Conservation (phyloP, 2,888 invertebrate genomes). For the Allygus modestus region DNA sequence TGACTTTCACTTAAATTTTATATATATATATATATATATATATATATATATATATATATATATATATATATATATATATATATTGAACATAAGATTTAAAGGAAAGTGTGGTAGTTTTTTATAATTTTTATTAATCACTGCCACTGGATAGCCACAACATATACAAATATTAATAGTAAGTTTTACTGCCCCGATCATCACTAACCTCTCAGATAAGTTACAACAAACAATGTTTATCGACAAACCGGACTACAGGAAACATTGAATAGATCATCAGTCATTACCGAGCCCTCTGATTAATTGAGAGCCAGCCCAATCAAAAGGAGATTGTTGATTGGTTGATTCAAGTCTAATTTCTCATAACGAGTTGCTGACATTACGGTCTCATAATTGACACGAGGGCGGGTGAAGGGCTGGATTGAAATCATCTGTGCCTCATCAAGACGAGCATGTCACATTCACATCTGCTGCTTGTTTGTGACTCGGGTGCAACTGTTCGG, state of each 20-base stretch:
- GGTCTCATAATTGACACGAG: neutral
- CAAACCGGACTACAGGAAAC: neutral
- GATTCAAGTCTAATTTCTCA: neutral
- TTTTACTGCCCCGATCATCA: too few relatives aligned
- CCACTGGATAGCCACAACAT: too few relatives aligned
- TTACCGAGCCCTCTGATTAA: neutral
- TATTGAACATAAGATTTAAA: too few relatives aligned
- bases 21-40: too few relatives aligned
- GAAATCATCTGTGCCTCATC: neutral
- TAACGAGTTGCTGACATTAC: slow-evolving; percentile 1
- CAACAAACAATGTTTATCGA: neutral
- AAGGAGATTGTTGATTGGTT: neutral
- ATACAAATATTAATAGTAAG: too few relatives aligned
- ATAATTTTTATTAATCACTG: too few relatives aligned
- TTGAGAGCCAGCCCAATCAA: neutral
- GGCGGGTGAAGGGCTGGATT: neutral
- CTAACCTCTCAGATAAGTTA: neutral
- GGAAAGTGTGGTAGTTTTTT: too few relatives aligned
- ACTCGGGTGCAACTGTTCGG: neutral
- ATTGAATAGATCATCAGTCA: neutral
- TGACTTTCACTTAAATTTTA: too few relatives aligned
- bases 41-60: too few relatives aligned
- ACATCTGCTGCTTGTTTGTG: neutral
- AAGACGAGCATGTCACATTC: neutral
- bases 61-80: too few relatives aligned